These are phyloP conservation scores for Megaceryle maxima DNA, from an alignment of 2,113 vertebrate genomes.

Conservation along the genomic window DNA sequence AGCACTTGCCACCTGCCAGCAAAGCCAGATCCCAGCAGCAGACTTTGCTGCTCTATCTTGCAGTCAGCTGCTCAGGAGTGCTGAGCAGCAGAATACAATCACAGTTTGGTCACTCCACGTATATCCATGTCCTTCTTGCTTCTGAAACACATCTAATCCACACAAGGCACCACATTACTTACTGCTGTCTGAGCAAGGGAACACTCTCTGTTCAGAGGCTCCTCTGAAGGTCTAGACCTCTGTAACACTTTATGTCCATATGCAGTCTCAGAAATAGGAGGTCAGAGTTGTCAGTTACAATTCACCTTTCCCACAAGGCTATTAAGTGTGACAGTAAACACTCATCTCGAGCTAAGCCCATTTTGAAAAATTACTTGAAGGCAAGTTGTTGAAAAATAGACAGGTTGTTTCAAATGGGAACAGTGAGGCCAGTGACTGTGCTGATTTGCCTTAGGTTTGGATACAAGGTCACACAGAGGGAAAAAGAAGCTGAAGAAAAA, in stretches of 20 bases:
- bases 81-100: neutral
- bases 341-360: neutral
- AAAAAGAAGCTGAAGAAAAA: neutral
- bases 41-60: neutral
- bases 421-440: neutral
- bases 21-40: neutral
- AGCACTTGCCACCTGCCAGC: neutral
- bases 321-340: conserved; percentile 13
- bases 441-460: neutral
- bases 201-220: neutral
- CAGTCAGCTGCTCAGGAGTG: neutral
- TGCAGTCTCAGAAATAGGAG: neutral
- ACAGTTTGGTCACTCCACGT: neutral
- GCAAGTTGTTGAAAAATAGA: neutral
- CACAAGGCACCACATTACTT: neutral
- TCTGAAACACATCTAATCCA: neutral
- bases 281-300: neutral
- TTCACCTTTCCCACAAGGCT: neutral
- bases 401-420: neutral
- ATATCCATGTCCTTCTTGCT: neutral
- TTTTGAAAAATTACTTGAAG: conserved; percentile 36
- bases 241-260: neutral
- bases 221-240: neutral
- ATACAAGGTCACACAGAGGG: conserved; percentile 12
- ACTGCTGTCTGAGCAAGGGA: neutral